Evolutionary conservation across 2,888 invertebrate genomes (phyloP).

Genomic region (Griposia aprilina): DNA sequence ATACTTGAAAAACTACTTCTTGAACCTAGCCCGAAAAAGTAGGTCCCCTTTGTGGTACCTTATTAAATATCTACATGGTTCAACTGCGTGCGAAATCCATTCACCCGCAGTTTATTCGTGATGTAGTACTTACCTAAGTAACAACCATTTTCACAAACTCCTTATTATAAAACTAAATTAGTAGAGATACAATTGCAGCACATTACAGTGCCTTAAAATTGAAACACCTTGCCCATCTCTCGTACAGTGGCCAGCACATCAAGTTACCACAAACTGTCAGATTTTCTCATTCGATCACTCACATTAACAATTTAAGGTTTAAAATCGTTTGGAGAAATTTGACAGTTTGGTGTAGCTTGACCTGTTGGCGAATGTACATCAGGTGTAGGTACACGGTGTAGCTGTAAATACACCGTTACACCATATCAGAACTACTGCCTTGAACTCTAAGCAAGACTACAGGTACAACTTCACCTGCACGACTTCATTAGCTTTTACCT

Average conservation of each 20-base stretch:
- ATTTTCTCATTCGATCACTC: too few relatives aligned
- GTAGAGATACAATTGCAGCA: not conserved
- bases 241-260: not conserved
- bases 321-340: too few relatives aligned
- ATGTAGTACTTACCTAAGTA: not conserved
- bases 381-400: not conserved
- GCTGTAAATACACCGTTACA: constrained; percentile 4
- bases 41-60: not conserved
- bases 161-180: not conserved
- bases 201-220: not conserved
- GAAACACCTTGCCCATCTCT: too few relatives aligned
- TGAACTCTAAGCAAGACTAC: constrained; percentile 19
- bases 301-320: too few relatives aligned
- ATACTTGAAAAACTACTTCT: not conserved
- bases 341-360: too few relatives aligned
- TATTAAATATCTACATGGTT: not conserved
- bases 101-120: not conserved
- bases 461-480: constrained; percentile 29
- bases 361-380: too few relatives aligned
- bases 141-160: not conserved
- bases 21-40: not conserved
- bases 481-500: constrained; percentile 41
- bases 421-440: constrained; percentile 3
- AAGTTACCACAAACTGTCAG: too few relatives aligned
- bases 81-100: not conserved